Conservation (phyloP, 2,113 vertebrate genomes). For the Melanotaenia duboulayi region DNA sequence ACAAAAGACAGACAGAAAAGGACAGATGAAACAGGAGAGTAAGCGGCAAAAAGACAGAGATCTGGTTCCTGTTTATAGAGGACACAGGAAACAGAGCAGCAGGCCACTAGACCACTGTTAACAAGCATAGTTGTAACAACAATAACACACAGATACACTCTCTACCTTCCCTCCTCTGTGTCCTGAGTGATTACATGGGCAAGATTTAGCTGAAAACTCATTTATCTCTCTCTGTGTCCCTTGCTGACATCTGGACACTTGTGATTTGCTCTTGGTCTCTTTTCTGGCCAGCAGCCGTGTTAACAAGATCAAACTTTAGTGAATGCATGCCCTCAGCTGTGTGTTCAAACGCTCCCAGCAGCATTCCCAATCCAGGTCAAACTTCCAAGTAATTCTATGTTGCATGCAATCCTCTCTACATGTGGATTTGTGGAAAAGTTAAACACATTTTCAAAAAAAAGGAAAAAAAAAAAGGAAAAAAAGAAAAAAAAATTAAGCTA, state of each 20-base stretch:
- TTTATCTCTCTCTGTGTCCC: conserved; percentile 25
- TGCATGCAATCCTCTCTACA: conserved; percentile 19
- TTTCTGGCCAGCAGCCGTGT: conserved; percentile 30
- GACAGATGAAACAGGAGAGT: conserved; percentile 49
- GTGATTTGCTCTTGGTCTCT: conserved; percentile 40
- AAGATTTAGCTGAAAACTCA: conserved; percentile 50
- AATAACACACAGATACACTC: conserved; percentile 11
- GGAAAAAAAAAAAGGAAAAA: no score
- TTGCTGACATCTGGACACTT: conserved; percentile 48
- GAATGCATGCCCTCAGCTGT: conserved; percentile 50
- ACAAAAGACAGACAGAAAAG: conserved; percentile 31
- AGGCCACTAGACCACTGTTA: conserved; percentile 41
- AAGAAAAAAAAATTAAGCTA: conserved; percentile 1
- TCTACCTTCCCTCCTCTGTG: conserved; percentile 43
- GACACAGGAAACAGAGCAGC: conserved; percentile 60
- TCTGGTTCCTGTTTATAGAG: conserved; percentile 77
- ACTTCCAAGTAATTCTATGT: conserved; percentile 31
- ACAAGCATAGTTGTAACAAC: conserved; percentile 23
- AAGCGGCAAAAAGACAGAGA: conserved; percentile 47
- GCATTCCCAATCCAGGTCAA: conserved; percentile 54
- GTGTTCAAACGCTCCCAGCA: conserved; percentile 43
- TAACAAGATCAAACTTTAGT: conserved; percentile 57
- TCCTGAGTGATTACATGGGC: conserved; percentile 48
- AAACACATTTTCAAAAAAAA: conserved; percentile 27
- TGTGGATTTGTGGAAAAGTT: conserved; percentile 13